Conservation (phyloP, 2,888 invertebrate genomes). For the Standfussiana lucernea region DNA sequence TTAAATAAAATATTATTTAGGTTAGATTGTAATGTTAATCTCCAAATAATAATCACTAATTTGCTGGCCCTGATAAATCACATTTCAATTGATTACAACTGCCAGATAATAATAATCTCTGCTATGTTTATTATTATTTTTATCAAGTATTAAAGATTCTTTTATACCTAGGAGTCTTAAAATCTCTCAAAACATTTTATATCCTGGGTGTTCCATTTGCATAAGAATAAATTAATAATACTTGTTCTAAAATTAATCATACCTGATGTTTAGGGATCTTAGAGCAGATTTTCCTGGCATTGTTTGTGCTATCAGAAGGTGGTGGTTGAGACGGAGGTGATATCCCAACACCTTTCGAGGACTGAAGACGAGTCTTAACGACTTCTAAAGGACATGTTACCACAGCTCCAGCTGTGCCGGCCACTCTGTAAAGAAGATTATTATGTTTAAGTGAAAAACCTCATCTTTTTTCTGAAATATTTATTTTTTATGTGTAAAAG, state of each 20-base stretch:
- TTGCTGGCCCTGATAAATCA: slow-evolving; percentile 26
- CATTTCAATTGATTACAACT: slow-evolving; percentile 30
- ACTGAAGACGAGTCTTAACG: slow-evolving; percentile 98
- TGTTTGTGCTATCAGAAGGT: slow-evolving; percentile 87
- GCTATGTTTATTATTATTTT: slow-evolving; percentile 28
- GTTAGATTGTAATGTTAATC: slow-evolving; percentile 16
- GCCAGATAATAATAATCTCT: slow-evolving; percentile 22
- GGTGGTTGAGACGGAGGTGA: slow-evolving; percentile 88
- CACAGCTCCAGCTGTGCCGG: slow-evolving; percentile 98
- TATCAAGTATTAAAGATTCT: not conserved
- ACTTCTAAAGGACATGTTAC: slow-evolving; percentile 99
- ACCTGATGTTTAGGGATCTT: slow-evolving; percentile 94
- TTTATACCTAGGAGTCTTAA: not conserved
- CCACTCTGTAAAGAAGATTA: slow-evolving; percentile 92
- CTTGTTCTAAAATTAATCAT: slow-evolving; percentile 58
- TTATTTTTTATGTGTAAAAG: not conserved
- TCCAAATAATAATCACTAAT: slow-evolving; percentile 25
- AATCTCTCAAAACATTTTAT: not conserved
- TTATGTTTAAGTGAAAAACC: not conserved
- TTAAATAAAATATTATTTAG: not conserved
- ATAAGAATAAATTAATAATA: not conserved
- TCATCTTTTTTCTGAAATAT: not conserved
- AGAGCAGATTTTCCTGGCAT: slow-evolving; percentile 94
- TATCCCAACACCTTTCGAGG: slow-evolving; percentile 93
- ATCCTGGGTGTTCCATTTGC: not conserved